These are phyloP conservation scores for Eledone cirrhosa DNA, from an alignment of 2,888 invertebrate species.

Conservation along the genomic window DNA sequence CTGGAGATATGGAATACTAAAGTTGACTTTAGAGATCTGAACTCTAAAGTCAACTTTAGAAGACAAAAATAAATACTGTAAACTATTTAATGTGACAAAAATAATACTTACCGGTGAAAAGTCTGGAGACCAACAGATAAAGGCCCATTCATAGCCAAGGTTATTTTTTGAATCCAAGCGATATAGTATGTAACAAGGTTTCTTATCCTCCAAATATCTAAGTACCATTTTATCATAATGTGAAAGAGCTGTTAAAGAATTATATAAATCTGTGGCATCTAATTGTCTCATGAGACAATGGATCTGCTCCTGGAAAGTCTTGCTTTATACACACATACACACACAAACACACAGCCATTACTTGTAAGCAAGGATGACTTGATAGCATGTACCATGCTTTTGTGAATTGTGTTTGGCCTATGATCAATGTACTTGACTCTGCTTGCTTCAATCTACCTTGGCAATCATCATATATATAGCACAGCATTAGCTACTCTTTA, in stretches of 20 bases:
- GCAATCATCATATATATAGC: too few species aligned
- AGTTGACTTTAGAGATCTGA: neutral
- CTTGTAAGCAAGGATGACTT: neutral
- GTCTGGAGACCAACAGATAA: slow-evolving; percentile 95
- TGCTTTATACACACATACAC: neutral
- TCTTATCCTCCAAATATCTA: slow-evolving; percentile 64
- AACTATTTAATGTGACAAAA: neutral
- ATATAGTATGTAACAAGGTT: slow-evolving; percentile 91
- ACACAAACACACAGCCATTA: neutral
- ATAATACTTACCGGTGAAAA: slow-evolving; percentile 74
- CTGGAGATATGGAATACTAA: too few species aligned
- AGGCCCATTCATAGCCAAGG: slow-evolving; percentile 86
- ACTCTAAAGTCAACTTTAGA: too few species aligned
- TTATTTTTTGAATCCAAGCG: slow-evolving; percentile 76
- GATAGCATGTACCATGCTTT: too few species aligned
- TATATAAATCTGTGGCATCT: neutral
- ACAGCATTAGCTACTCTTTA: too few species aligned
- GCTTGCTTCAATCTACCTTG: too few species aligned
- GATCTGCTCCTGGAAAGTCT: neutral
- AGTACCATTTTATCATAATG: slow-evolving; percentile 61
- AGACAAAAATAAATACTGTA: too few species aligned
- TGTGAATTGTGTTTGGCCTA: too few species aligned
- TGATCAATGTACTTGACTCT: too few species aligned
- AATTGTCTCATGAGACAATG: too few species aligned
- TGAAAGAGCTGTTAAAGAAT: slow-evolving; percentile 33